A percentile compares a stretch with the other conserved stretches of the same genome.
Conservation (phyloP, 92 coral and sea anemone genomes). For the Epizoanthus stellaris region DNA sequence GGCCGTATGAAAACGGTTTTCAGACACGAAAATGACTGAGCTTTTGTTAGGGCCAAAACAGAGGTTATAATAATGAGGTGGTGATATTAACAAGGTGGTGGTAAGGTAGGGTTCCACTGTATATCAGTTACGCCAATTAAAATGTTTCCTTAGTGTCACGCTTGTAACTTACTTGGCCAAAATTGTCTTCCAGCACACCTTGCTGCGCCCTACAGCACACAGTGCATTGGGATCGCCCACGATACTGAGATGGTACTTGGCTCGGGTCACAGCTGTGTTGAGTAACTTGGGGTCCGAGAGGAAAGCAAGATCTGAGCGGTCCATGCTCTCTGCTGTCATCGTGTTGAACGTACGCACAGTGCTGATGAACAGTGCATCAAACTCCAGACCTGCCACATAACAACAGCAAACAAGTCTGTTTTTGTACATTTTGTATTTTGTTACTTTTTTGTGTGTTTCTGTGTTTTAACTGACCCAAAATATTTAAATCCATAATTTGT, state of each 20-base stretch:
- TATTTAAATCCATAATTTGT: too few species aligned
- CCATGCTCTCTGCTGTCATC: constrained; percentile 60
- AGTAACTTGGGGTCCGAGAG: constrained; percentile 87
- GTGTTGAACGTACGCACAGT: constrained; percentile 84
- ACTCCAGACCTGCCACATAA: constrained; percentile 80
- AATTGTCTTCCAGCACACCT: constrained; percentile 91
- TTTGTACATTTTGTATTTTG: not conserved
- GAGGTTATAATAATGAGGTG: too few species aligned
- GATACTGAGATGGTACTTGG: constrained; percentile 82
- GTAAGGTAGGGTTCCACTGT: too few species aligned
- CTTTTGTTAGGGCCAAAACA: too few species aligned
- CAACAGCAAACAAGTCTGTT: not conserved
- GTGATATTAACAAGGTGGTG: too few species aligned
- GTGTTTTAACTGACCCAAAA: too few species aligned
- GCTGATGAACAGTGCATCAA: constrained; percentile 88
- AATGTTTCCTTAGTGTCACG: not conserved
- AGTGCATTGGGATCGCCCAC: constrained; percentile 95
- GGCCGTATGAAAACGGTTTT: too few species aligned
- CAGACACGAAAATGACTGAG: too few species aligned
- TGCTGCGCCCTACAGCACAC: constrained; percentile 89
- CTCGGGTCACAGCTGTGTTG: constrained; percentile 96
- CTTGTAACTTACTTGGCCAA: constrained; percentile 65
- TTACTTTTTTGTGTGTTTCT: too few species aligned
- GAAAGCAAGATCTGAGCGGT: constrained; percentile 82
- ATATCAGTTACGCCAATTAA: too few species aligned